Evolutionary conservation across 2,113 vertebrate species (phyloP), one percentile per base, ranked within the genome.

Genomic region (Microcebus griseorufus): DNA sequence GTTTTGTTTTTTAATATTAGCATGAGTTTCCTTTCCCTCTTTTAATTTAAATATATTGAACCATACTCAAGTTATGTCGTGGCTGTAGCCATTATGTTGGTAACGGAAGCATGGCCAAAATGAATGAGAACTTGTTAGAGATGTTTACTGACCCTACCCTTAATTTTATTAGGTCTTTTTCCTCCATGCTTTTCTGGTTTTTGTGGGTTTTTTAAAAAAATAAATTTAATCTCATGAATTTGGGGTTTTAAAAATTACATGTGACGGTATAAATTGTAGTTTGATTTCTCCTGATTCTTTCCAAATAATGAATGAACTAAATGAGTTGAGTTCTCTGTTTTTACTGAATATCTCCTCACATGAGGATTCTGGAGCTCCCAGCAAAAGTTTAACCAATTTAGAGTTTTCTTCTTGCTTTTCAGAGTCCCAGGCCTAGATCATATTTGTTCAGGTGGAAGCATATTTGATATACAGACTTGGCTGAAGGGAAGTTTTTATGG

Each of bases 401-500:
- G 62, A 64, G 60, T 60, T 65, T 83, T 94, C 29, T 98, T 39
- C 51, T 90, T 5, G 72, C 67, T 93, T 97, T 87, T 90, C 92
- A 72, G 81, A 10, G 75, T 34, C 48, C 93, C 55, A 64, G 0
- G 17, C 67, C 67, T 90, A 51, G n/a, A 39, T 72, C 4, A 6
- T 70, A 27, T 65, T 94, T 65, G 4, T 92, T 81, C 92, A 81
- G 16, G 80, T 98, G 85, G 65, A 96, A 2, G 60, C 75, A 20
- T 70, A 90, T 94, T 94, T 85, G 37, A 70, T 92, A 23, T 42
- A 27, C 37, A 95, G 39, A 70, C 55, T 86, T 92, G 3, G 4
- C 55, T 95, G 45, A 97, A 96, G 62, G 84, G 90, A 97, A 96
- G 64, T 97, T 98, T 84, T 93, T 48, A 85, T 93, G 60, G 4